Evolutionary conservation across 2,888 invertebrate species (phyloP).

Genomic region (Notodonta dromedarius): DNA sequence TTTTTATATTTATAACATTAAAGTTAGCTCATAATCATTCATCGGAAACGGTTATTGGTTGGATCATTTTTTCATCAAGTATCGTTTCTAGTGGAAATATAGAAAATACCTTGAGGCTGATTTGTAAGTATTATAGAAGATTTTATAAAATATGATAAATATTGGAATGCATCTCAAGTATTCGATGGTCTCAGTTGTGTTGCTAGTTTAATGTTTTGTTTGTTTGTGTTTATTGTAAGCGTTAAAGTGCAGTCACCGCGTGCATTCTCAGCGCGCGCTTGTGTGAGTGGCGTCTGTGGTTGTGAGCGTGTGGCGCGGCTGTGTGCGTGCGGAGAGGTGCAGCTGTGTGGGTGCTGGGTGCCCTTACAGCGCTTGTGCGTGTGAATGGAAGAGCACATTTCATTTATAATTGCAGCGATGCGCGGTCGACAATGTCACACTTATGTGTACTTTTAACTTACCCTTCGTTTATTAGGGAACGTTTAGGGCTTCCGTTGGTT

Average conservation of each 20-base stretch:
- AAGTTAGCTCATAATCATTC: conserved; percentile 34
- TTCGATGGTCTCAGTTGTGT: conserved; percentile 64
- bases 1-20: conserved; percentile 41
- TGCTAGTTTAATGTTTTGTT: conserved; percentile 78
- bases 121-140: neutral
- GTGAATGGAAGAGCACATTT: conserved; percentile 84
- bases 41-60: conserved; percentile 37
- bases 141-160: conserved; percentile 17
- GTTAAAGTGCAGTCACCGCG: conserved; percentile 84
- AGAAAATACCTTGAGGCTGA: neutral
- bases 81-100: neutral
- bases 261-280: conserved; percentile 73
- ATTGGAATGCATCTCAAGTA: conserved; percentile 50
- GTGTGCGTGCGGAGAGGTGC: conserved; percentile 64
- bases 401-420: conserved; percentile 83
- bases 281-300: conserved; percentile 62
- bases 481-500: conserved; percentile 31
- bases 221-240: conserved; percentile 83
- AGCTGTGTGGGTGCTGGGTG: conserved; percentile 65
- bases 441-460: conserved; percentile 66
- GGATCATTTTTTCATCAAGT: conserved; percentile 18
- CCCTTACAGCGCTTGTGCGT: conserved; percentile 79
- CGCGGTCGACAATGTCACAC: conserved; percentile 78
- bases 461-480: conserved; percentile 61
- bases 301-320: conserved; percentile 55